phyloP scores from a whole-genome alignment of 2,113 vertebrate species.

The Girardinichthys multiradiatus region DNA sequence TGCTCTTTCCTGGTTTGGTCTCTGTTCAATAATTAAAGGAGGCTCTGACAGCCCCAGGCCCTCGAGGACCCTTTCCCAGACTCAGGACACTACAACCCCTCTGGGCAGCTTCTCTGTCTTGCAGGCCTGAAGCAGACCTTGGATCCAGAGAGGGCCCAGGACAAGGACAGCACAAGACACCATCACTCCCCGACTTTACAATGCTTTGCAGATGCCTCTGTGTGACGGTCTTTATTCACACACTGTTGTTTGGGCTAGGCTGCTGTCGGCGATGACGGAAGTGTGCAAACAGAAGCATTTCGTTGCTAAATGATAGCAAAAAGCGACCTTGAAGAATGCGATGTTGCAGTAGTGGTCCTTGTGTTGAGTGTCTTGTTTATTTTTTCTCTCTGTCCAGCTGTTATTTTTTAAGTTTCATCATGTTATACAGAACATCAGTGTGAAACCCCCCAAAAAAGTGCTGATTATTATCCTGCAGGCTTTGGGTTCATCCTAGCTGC shows the following conservation, averaged over 20 bases:
- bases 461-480: neutral
- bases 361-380: neutral
- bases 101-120: conserved; percentile 47
- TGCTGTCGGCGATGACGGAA: conserved; percentile 28
- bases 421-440: neutral
- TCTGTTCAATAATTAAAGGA: conserved; percentile 20
- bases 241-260: conserved; percentile 24
- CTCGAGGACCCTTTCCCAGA: conserved; percentile 68
- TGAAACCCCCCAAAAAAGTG: too few relatives aligned
- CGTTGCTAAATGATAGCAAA: conserved; percentile 42
- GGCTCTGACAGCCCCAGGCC: conserved; percentile 65
- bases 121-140: conserved; percentile 37
- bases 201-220: neutral
- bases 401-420: neutral
- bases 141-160: conserved; percentile 46
- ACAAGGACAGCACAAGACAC: conserved; percentile 42
- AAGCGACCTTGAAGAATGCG: conserved; percentile 49
- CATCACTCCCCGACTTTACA: conserved; percentile 2
- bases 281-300: conserved; percentile 19
- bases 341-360: conserved; percentile 1
- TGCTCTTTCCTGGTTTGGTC: neutral
- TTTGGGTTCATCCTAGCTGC: neutral
- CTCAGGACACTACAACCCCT: conserved; percentile 64
- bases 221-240: conserved; percentile 1
- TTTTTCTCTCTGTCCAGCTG: neutral